Evolutionary conservation across 2,888 invertebrate species (phyloP).

Genomic region (Rhingia campestris): DNA sequence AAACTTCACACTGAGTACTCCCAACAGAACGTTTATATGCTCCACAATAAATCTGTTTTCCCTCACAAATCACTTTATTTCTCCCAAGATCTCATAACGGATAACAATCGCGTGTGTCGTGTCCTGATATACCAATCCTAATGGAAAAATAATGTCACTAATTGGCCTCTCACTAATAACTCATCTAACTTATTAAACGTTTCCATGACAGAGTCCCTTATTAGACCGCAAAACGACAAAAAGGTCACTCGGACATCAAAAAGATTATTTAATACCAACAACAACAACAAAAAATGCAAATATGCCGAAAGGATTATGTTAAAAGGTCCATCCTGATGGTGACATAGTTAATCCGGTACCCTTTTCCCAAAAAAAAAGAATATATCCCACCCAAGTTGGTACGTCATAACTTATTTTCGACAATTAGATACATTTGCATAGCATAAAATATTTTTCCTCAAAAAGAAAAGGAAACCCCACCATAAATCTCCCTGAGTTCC

Average conservation of each 20-base stretch:
- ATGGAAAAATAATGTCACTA: conserved; percentile 7
- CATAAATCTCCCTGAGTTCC: conserved; percentile 15
- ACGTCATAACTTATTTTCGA: not conserved
- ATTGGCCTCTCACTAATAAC: not conserved
- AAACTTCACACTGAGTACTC: too few species aligned
- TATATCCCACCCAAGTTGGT: not conserved
- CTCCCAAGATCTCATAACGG: not conserved
- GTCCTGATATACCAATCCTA: not conserved
- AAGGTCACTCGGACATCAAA: not conserved
- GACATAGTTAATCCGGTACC: too few species aligned
- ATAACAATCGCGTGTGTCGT: not conserved
- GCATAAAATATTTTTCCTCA: conserved; percentile 14
- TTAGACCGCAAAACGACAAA: not conserved
- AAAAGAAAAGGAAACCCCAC: conserved; percentile 11
- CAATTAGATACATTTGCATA: conserved; percentile 1
- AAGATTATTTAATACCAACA: not conserved
- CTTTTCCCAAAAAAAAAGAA: too few species aligned
- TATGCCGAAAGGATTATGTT: too few species aligned
- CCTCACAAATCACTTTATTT: not conserved
- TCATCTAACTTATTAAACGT: not conserved
- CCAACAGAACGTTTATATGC: too few species aligned
- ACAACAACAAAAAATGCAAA: too few species aligned
- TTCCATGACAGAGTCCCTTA: too few species aligned
- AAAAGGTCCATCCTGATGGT: too few species aligned
- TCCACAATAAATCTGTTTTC: not conserved